A percentile compares a stretch with the other conserved stretches of the same genome.
Evolutionary conservation across 2,797 vertebrate genomes (phyloP).

Genomic region (Spatula versicolor): DNA sequence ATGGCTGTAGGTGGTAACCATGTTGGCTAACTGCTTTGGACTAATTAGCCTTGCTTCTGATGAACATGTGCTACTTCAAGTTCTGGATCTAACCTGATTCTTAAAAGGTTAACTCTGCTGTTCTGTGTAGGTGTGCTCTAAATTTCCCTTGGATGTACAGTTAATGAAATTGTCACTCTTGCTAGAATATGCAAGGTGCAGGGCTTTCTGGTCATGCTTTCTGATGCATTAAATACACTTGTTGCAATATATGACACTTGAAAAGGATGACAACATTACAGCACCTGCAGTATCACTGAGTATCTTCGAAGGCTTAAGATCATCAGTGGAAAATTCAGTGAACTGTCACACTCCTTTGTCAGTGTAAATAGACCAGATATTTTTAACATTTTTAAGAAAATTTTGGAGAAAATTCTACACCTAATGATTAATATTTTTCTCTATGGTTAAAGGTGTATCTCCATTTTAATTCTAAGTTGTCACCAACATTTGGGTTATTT

Average conservation of each 20-base stretch:
- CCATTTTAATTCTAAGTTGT: background rate
- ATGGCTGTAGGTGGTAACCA: background rate
- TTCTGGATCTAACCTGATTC: background rate
- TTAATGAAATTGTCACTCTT: background rate
- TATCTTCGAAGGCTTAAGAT: background rate
- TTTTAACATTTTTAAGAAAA: background rate
- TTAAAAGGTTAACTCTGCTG: background rate
- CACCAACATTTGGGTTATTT: background rate
- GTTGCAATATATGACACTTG: background rate
- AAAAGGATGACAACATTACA: background rate
- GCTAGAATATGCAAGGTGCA: background rate
- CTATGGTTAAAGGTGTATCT: background rate
- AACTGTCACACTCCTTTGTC: background rate
- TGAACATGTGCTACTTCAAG: background rate
- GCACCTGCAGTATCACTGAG: background rate
- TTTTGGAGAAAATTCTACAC: background rate
- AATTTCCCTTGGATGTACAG: background rate
- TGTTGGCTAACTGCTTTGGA: background rate
- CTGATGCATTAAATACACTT: background rate
- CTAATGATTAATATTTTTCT: background rate
- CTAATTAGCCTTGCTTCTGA: background rate
- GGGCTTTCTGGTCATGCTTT: background rate
- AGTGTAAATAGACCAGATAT: background rate
- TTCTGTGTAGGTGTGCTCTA: background rate
- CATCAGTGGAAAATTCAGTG: background rate